Conservation (phyloP, 2,888 invertebrate genomes). For the Mimumesa dahlbomi region DNA sequence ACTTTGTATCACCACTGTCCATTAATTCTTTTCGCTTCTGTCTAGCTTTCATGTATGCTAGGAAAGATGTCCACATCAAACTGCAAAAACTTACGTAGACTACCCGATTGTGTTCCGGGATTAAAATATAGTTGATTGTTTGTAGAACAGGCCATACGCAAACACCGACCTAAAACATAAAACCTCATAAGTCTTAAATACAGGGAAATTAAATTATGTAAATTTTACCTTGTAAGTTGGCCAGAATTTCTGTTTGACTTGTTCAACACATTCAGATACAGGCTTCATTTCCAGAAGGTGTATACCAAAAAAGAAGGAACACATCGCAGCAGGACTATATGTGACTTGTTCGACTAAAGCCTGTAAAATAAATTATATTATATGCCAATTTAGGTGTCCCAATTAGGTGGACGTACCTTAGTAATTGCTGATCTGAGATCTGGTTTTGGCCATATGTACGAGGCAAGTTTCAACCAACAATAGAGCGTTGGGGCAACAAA, state of each 20-base stretch:
- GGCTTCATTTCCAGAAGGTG: conserved; percentile 87
- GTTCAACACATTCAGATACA: conserved; percentile 84
- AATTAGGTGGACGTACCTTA: conserved; percentile 82
- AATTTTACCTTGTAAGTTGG: conserved; percentile 86
- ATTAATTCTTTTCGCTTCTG: conserved; percentile 5
- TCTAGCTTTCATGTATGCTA: conserved; percentile 89
- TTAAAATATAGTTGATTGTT: conserved; percentile 87
- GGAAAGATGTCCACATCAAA: conserved; percentile 88
- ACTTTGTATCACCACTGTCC: conserved; percentile 7
- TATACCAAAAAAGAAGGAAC: conserved; percentile 89
- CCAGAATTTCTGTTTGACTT: conserved; percentile 87
- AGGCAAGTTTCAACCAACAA: conserved; percentile 89
- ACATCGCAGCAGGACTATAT: conserved; percentile 89
- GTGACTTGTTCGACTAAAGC: conserved; percentile 88
- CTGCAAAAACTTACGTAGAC: conserved; percentile 88
- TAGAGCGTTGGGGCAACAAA: conserved; percentile 92
- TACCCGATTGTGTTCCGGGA: conserved; percentile 88
- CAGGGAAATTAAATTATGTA: neutral
- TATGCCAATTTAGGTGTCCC: conserved; percentile 11
- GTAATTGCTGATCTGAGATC: conserved; percentile 86
- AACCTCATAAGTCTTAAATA: neutral
- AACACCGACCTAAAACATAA: conserved; percentile 83
- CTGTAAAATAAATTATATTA: conserved; percentile 76
- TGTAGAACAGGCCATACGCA: conserved; percentile 88
- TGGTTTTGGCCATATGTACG: conserved; percentile 88